Base-by-base conservation (phyloP, 1,140 invertebrate species). In the Atta colombica region DNA sequence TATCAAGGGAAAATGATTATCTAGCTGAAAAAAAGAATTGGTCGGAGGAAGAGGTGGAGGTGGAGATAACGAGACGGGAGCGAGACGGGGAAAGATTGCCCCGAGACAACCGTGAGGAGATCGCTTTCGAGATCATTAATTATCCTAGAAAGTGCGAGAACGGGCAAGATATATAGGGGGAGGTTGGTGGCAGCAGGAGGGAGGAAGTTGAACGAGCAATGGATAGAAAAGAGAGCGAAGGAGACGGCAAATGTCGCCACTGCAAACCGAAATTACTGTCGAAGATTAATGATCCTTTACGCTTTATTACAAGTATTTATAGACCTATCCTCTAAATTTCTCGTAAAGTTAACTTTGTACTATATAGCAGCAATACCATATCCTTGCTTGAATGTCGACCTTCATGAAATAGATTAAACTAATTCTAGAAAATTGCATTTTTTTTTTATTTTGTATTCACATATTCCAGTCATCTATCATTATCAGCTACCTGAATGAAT, bases 71-170 rank as follows among this genome's bases (percentile, higher is more conserved):
- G 74, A 85, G 82, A 86, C 84, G n/a, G 77, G 58, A 72, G 75
- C 45, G 39, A 81, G 88, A 87, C 86, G 90, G 69, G 85, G 89
- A 93, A 90, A 74, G 90, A 92, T 93, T 86, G 82, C 88, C 82
- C 91, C 87, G 92, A 94, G 94, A 94, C 93, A 92, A 92, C 91
- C 91, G 92, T 92, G 93, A 94, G 93, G 91, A 92, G 94, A 94
- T 94, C 94, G 90, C 92, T 94, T 94, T 94, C 66, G 78, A 87
- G 93, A 95, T 94, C 94, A 95, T 95, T 94, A 95, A 95, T 95
- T 95, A 95, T 94, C 94, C 85, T 89, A 88, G 89, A 87, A 90
- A 90, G 89, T 66, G 77, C 90, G 87, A 90, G 92, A 87, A 90
- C 87, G 87, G 85, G 86, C 55, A 82, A 71, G 85, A 91, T 75